Percentiles rank a stretch among this genome's conserved stretches.
These are phyloP conservation scores for Indri indri DNA, from an alignment of 2,113 vertebrate species.

Conservation along the genomic window DNA sequence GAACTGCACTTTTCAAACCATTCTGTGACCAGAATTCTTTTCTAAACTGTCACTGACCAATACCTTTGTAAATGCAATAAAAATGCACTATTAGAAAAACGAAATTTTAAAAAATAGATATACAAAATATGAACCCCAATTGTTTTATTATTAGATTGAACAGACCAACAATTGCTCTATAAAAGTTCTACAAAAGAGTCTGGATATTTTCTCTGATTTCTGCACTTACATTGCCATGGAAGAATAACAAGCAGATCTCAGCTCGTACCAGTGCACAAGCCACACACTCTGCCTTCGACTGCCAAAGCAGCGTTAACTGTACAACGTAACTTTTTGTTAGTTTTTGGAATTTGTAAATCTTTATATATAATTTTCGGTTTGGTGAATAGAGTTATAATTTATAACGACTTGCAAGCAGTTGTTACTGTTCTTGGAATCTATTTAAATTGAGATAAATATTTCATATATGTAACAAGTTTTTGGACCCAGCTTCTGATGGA, in stretches of 20 bases:
- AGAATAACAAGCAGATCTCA: background rate
- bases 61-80: constrained; percentile 31
- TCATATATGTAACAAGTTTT: background rate
- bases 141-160: constrained; percentile 13
- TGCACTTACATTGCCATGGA: background rate
- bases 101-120: background rate
- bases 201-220: background rate
- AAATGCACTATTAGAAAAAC: background rate
- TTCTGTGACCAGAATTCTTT: background rate
- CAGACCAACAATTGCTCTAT: background rate
- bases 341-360: background rate
- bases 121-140: background rate
- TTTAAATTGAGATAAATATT: too few relatives aligned
- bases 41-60: background rate
- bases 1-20: background rate
- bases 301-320: background rate
- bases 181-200: background rate
- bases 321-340: background rate
- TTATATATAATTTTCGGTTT: background rate
- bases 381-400: background rate
- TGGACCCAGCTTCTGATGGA: background rate
- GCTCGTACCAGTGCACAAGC: background rate
- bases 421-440: background rate
- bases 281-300: background rate
- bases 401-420: background rate